Evolutionary conservation across 1,140 invertebrate species (phyloP), one percentile per base, ranked within the genome.

Genomic region (Gryllus bimaculatus): DNA sequence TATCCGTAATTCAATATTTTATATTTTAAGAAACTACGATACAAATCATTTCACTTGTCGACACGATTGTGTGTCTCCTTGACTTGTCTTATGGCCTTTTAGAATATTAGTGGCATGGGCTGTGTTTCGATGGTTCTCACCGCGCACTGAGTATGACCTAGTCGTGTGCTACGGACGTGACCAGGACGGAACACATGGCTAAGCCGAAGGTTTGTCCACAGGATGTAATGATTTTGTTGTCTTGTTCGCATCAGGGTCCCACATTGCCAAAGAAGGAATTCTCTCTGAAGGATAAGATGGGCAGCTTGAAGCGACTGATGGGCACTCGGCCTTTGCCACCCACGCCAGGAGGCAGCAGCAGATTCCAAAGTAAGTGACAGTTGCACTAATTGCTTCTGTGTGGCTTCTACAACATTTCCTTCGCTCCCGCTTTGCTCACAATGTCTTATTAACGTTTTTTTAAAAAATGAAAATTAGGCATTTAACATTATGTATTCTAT

Each of bases 251-350:
- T 13, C 66, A 80, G 79, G 79, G 79, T 73, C 83, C 81, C 78
- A 82, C 81, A 49, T 81, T 83, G 77, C 83, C 81, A 15, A 82
- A 82, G 81, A 86, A 85, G 80, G 84, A 85, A 79, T 85, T 83
- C 74, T 83, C 83, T 15, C 82, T 83, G 66, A 83, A 83, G 54
- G 85, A 86, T 82, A 87, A 87, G 54, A 84, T 88, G 81, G 88
- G 86, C 8, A 89, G 86, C 81, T 83, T 88, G 20, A 87, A 85
- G 79, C 82, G 87, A 79, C 85, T 87, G 80, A 88, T 89, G 84
- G 85, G 84, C 39, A 85, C 84, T 13, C 81, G 88, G 77, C 87
- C 87, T n/a, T 82, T 88, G n/a, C 88, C 87, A 8, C 83, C 87
- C 15, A 82, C 87, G 7, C 87, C 88, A 13, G 77, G 81, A 75